Evolutionary conservation across 1,140 invertebrate genomes (phyloP).

Genomic region (Lucilia cuprina): DNA sequence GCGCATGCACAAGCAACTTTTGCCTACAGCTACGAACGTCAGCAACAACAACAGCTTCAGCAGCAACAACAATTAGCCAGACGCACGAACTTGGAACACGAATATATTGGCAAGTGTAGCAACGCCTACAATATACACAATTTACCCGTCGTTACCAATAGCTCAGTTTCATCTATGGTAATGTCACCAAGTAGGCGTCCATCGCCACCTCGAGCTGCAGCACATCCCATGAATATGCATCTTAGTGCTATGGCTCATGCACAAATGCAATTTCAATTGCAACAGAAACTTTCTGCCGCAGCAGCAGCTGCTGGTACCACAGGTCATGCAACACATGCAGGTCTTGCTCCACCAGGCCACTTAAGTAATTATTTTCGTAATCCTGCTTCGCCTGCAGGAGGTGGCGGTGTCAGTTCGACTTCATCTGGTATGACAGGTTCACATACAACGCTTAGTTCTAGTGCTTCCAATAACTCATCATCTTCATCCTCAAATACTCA

Average conservation of each 20-base stretch:
- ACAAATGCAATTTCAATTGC: constrained; percentile 66
- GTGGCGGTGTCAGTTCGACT: constrained; percentile 16
- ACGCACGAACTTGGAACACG: constrained; percentile 30
- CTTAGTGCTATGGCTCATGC: constrained; percentile 65
- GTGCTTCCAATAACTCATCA: constrained; percentile 36
- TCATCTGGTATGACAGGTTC: neutral
- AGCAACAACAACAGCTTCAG: constrained; percentile 43
- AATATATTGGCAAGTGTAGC: constrained; percentile 27
- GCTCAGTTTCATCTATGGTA: constrained; percentile 59
- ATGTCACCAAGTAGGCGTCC: constrained; percentile 73
- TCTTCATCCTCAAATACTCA: constrained; percentile 47
- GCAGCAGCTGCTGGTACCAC: constrained; percentile 48
- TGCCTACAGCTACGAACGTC: constrained; percentile 42
- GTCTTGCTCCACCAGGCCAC: constrained; percentile 53
- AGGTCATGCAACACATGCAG: constrained; percentile 32
- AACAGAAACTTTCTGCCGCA: constrained; percentile 64
- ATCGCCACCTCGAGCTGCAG: constrained; percentile 65
- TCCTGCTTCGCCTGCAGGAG: constrained; percentile 36
- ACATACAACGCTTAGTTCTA: constrained; percentile 13
- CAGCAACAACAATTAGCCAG: constrained; percentile 35
- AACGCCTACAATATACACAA: constrained; percentile 28
- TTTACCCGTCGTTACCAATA: neutral
- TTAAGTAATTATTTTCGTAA: constrained; percentile 63
- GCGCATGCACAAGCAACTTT: constrained; percentile 40
- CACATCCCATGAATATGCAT: constrained; percentile 53